Evolutionary conservation across 1,140 invertebrate species (phyloP), one percentile per base, ranked within the genome.

Genomic region (Linepithema humile): DNA sequence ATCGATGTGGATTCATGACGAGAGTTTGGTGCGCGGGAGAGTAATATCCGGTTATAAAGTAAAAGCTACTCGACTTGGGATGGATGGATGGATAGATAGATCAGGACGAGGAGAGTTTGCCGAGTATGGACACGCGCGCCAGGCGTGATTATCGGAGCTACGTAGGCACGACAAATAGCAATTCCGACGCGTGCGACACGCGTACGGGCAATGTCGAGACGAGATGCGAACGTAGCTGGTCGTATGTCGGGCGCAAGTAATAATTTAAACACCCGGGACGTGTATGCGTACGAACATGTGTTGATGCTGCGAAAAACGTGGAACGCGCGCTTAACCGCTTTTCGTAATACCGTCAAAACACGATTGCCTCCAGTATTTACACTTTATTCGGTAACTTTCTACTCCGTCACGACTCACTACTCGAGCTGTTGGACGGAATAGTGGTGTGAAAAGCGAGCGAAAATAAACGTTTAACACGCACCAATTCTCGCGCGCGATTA

Each of bases 11-110:
- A 23, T 40, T 53, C 75, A 57, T n/a, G 57, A 64, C 72, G 62
- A 38, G 74, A 77, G 60, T 65, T 48, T 5, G 43, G 73, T 29
- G 40, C n/a, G 40, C 29, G 40, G 17, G 40, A 23, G 62, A 69
- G 23, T 78, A 69, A 78, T 69, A 78, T 78, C 62, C 75, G 75
- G 73, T 77, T 65, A 50, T 64, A 55, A 78, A 69, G 62, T 67
- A 78, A 78, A 78, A 50, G 74, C 20, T 53, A 53, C 29, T 53
- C 6, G n/a, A 60, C 3, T 12, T 26, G 9, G 29, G n/a, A 64
- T 40, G n/a, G 57, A 75, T 60, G 12, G 23, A 29, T 67, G 55
- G 26, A 45, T 50, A 12, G 32, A 72, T 72, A 32, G 6, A 74
- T 74, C 53, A 43, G 23, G 26, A 64, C n/a, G n/a, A 65, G 26